phyloP scores from a whole-genome alignment of 2,113 vertebrate species.

The Cepphus grylle region DNA sequence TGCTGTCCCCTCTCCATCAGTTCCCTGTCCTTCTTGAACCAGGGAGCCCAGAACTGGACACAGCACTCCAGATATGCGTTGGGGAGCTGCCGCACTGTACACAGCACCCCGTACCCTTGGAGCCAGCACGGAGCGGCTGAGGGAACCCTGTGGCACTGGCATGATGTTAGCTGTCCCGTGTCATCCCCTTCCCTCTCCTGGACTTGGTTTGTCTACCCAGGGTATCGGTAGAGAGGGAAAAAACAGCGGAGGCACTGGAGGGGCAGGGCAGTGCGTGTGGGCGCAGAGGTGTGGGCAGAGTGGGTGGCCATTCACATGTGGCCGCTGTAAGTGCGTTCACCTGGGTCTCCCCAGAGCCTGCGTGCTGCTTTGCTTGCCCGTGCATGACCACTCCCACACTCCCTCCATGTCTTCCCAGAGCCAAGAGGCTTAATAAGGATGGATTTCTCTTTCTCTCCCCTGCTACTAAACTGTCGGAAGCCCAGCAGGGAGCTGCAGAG shows the following conservation, averaged over 20 bases:
- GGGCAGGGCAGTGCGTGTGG: accelerated
- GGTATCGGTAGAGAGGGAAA: accelerated
- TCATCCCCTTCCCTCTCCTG: not conserved
- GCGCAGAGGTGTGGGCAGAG: not conserved
- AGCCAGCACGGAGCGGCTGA: accelerated
- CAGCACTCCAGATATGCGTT: too few relatives aligned
- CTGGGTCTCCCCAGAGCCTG: not conserved
- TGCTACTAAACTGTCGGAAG: not conserved
- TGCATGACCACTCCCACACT: not conserved
- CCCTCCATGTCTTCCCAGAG: not conserved
- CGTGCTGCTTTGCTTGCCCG: not conserved
- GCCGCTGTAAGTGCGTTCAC: accelerated
- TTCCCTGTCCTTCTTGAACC: too few relatives aligned
- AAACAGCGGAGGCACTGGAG: accelerated
- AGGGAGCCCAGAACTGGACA: too few relatives aligned
- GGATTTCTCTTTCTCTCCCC: not conserved
- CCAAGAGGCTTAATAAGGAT: not conserved
- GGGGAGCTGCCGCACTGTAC: not conserved
- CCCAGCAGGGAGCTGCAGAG: not conserved
- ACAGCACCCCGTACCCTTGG: accelerated
- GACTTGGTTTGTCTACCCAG: not conserved
- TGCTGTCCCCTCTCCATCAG: too few relatives aligned
- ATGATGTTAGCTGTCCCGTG: accelerated
- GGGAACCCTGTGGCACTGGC: not conserved
- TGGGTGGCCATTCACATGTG: accelerated